Evolutionary conservation across 2,113 vertebrate species (phyloP).

Genomic region (Phycodurus eques): DNA sequence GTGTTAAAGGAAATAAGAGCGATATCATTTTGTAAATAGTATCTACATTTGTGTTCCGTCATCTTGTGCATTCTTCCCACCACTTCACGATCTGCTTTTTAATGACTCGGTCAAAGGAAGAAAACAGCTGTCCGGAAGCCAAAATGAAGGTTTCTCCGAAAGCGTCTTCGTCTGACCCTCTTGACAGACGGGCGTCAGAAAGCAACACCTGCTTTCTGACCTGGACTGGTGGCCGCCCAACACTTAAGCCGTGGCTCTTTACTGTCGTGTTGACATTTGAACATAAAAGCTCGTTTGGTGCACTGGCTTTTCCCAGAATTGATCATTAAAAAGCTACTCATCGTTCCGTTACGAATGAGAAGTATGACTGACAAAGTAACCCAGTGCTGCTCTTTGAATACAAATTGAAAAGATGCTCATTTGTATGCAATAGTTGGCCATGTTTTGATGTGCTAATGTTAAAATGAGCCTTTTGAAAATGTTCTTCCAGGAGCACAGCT

Average conservation of each 20-base stretch:
- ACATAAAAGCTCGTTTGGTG: background rate
- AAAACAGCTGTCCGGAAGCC: slow-evolving; percentile 38
- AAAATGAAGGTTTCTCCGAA: slow-evolving; percentile 21
- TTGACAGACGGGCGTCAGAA: slow-evolving; percentile 18
- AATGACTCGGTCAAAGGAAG: slow-evolving; percentile 10
- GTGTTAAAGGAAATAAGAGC: background rate
- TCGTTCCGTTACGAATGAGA: no score
- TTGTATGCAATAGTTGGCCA: no score
- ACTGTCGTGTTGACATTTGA: background rate
- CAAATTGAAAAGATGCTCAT: no score
- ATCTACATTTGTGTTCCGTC: background rate
- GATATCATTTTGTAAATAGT: background rate
- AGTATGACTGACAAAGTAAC: no score
- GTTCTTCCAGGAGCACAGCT: no score
- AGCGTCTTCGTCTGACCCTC: background rate
- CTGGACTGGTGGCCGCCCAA: slow-evolving; percentile 27
- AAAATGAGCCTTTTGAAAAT: no score
- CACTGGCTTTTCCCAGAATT: no score
- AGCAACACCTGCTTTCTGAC: slow-evolving; percentile 4
- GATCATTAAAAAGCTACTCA: no score
- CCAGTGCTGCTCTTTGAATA: no score
- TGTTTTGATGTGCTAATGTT: no score
- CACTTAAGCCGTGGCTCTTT: background rate
- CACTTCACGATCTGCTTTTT: slow-evolving; percentile 28
- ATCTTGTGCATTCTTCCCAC: slow-evolving; percentile 11